Percentiles rank a stretch among this genome's conserved stretches.
phyloP scores from a whole-genome alignment of 2,888 invertebrate species.

The Drepana falcataria region DNA sequence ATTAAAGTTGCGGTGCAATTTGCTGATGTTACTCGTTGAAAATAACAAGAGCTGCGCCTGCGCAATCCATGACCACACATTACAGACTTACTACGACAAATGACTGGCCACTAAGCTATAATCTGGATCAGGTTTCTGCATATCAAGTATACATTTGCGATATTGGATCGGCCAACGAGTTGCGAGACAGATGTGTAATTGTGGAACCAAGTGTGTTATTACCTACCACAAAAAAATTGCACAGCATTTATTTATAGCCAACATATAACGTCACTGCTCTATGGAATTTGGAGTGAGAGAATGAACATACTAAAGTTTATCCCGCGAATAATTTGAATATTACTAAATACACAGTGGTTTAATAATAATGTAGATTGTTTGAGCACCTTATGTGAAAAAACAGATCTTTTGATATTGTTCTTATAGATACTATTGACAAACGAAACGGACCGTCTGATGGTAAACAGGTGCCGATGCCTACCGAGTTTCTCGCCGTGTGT shows the following conservation, averaged over 20 bases:
- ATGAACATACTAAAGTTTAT: too few species aligned
- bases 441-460: too few species aligned
- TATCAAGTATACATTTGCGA: conserved; percentile 55
- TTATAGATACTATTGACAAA: too few species aligned
- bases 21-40: conserved; percentile 56
- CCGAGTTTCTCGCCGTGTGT: too few species aligned
- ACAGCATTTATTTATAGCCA: neutral
- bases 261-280: too few species aligned
- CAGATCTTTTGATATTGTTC: too few species aligned
- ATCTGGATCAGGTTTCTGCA: conserved; percentile 60
- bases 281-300: too few species aligned
- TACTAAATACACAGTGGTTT: too few species aligned
- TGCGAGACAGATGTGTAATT: conserved; percentile 44
- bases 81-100: conserved; percentile 61
- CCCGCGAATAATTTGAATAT: too few species aligned
- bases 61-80: conserved; percentile 48
- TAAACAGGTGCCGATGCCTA: too few species aligned
- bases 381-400: too few species aligned
- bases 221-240: conserved; percentile 7
- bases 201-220: conserved; percentile 29
- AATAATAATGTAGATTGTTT: too few species aligned
- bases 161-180: conserved; percentile 37
- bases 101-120: conserved; percentile 52
- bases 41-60: conserved; percentile 66
- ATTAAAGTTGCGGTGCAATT: conserved; percentile 63